Base-by-base conservation (phyloP, 2,113 vertebrate genomes). In the Steatornis caripensis region DNA sequence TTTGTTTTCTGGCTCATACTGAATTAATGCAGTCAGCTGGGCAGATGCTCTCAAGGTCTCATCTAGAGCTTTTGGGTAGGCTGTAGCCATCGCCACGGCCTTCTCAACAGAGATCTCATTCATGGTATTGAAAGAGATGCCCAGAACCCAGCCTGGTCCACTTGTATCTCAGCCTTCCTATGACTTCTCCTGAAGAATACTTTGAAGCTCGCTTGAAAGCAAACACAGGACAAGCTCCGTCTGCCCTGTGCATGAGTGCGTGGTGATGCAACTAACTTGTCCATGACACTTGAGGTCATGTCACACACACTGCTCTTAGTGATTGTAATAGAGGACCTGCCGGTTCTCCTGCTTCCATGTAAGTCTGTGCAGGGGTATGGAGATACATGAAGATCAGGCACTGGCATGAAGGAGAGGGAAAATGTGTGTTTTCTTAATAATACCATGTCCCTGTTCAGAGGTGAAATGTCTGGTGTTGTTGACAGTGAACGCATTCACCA, bases 271-370 rank as follows among this genome's bases (percentile, higher is more conserved):
- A 12, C 10, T 12, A 24, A 24, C n/a, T 70, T 75, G 58, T 39
- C 36, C 18, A 2, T 21, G 21, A 54, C 1, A 2, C 19, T 7
- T 8, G 20, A 70, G 22, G 24, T 61, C 49, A 37, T 0, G 3
- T 20, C 36, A 26, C 24, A 14, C 12, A 15, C 4, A 11, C n/a
- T 41, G 11, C 14, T 89, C 19, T 58, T n/a, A 54, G 49, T 17
- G 49, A 36, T 8, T 41, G 13, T 49, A 70, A 43, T 10, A 70
- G 83, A 57, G 32, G 70, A 77, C 26, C 61, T 74, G 34, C 10
- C 19, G 49, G 21, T 45, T 87, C 23, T 77, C 46, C 34, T 43
- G 39, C 23, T 23, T 89, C 39, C 11, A 1, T 15, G 8, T 58
- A 84, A 62, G 46, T 45, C 49, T 78, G 24, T 51, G 43, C 8